Conservation (phyloP, 2,113 vertebrate genomes). For the Vulpes vulpes region DNA sequence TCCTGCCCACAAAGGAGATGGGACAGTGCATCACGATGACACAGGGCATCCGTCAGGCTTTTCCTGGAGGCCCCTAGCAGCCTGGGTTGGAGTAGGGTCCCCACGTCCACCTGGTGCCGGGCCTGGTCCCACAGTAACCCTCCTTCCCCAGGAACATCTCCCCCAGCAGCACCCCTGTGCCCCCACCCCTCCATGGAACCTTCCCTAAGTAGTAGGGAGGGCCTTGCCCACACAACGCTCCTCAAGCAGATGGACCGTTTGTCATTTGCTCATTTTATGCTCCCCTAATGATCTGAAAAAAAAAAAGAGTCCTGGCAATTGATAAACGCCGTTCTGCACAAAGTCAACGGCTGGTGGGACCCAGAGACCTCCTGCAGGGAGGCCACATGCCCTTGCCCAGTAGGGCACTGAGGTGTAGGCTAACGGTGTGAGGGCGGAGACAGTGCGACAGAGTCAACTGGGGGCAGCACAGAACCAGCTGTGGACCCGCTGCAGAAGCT, state of each 20-base stretch:
- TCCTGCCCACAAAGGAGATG: rapidly evolving
- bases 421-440: rapidly evolving
- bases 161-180: rapidly evolving
- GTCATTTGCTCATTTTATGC: neutral
- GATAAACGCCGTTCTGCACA: neutral
- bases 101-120: neutral
- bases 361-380: rapidly evolving
- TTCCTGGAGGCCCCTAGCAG: neutral
- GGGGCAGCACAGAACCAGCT: neutral
- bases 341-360: rapidly evolving
- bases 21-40: rapidly evolving
- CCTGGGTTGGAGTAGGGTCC: rapidly evolving
- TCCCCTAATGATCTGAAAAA: neutral
- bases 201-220: rapidly evolving
- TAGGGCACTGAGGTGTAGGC: rapidly evolving
- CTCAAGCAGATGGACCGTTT: conserved; percentile 8
- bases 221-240: neutral
- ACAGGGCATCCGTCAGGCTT: rapidly evolving
- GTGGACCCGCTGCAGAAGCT: conserved; percentile 33
- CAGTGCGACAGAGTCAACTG: neutral
- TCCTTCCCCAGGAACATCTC: neutral
- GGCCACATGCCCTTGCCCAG: rapidly evolving
- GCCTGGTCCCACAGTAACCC: neutral
- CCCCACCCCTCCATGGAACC: rapidly evolving
- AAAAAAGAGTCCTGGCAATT: neutral